Percentiles rank a stretch among this genome's conserved stretches.
Evolutionary conservation across 2,797 vertebrate species (phyloP).

Genomic region (Melanotaenia trifasciata): DNA sequence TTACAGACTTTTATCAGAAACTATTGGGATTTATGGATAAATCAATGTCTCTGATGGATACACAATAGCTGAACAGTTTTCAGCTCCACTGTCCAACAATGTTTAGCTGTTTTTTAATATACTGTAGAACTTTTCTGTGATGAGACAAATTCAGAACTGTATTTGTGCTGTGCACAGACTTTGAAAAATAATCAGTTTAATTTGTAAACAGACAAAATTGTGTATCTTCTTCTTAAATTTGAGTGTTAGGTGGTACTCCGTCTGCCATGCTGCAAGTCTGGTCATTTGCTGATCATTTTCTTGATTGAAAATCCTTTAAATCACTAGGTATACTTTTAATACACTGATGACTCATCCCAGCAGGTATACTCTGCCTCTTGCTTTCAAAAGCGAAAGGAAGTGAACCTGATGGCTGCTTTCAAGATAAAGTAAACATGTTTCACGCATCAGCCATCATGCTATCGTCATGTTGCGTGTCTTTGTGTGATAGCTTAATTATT

Average conservation of each 20-base stretch:
- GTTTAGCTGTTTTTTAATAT: not conserved
- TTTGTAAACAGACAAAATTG: too few relatives aligned
- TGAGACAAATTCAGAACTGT: not conserved
- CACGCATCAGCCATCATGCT: not conserved
- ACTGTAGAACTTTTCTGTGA: not conserved
- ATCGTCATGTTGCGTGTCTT: not conserved
- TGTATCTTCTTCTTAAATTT: too few relatives aligned
- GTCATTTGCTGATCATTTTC: conserved; percentile 7
- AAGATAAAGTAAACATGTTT: not conserved
- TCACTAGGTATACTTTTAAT: conserved; percentile 1
- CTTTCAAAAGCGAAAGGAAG: not conserved
- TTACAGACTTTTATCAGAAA: conserved; percentile 10
- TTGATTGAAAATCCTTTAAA: conserved; percentile 1
- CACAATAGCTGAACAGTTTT: not conserved
- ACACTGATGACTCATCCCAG: conserved; percentile 9
- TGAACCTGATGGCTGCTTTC: not conserved
- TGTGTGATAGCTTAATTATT: not conserved
- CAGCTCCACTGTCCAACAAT: too few relatives aligned
- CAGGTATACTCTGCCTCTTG: not conserved
- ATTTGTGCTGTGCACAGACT: not conserved
- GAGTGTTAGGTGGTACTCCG: not conserved
- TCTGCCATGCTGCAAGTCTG: not conserved
- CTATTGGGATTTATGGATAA: conserved; percentile 1
- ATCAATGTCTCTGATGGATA: too few relatives aligned
- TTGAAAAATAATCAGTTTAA: not conserved